Evolutionary conservation across 2,888 invertebrate species (phyloP), one percentile per base, ranked within the genome.

Genomic region (Nomada lathburiana): DNA sequence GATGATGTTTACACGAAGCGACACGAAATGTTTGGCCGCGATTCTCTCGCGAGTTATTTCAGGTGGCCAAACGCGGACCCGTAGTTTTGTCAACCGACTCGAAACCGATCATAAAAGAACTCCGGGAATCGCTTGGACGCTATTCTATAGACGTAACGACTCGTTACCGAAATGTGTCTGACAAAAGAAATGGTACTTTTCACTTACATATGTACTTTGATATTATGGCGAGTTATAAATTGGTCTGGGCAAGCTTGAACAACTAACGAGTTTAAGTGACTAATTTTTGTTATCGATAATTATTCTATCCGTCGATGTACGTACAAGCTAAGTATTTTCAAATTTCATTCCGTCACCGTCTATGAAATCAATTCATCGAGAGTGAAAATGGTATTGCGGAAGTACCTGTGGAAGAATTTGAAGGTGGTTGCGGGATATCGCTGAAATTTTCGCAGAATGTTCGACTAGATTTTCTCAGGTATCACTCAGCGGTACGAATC

Each of bases 31-130:
- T 91, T 92, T 91, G 86, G 86, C 82, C 86, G 87, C 88, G 84
- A 91, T 88, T 88, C 89, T 87, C 83, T 82, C 88, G 79, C 82
- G 78, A 90, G 92, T 92, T 92, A 85, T 92, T 92, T 92, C 92
- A 92, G 92, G 92, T 92, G 92, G 88, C 83, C 75, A 65, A 57
- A 71, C 64, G 69, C 67, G 77, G 83, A 79, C 87, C 87, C 89
- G 87, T 85, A 87, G 88, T 92, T 91, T 91, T 89, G 88, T 91
- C 89, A 90, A 90, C 86, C 78, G 78, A 76, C 84, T 77, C 77
- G 82, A 74, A 81, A 60, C 67, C 69, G 84, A 85, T 81, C 83
- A 68, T 36, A 78, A 83, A 63, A 84, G 36, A 36, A 86, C 85
- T 87, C 83, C 73, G 74, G 73, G 74, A 89, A 88, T 80, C 78